Evolutionary conservation across 2,888 invertebrate species (phyloP), one percentile per base, ranked within the genome.

Genomic region (Desoria tigrina): DNA sequence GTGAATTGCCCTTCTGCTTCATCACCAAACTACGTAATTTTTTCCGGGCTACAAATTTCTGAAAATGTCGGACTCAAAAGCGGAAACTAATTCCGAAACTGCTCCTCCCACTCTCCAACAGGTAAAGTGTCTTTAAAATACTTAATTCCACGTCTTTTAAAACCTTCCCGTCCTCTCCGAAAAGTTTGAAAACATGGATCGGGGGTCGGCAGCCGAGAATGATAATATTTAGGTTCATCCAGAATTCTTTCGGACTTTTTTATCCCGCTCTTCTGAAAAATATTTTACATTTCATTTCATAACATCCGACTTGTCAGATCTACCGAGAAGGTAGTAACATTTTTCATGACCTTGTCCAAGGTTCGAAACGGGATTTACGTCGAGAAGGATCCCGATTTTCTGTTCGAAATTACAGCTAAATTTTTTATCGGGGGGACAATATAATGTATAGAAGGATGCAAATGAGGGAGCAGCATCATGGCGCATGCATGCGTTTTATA

Each of bases 31-130:
- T 51, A 14, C 51, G 16, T 21, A 24, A n/a, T 18, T 55, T 55
- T 28, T 55, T 51, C 51, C 51, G 32, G 24, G 11, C 16, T 27
- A n/a, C 14, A 55, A n/a, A 28, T 24, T 57, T 11, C 56, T 7
- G 18, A 68, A 62, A 60, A 72, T 72, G 72, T 69, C 72, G 24
- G 72, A 72, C 50, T 45, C 66, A 6, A 68, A 71, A 71, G 62
- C 66, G 65, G 71, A 71, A 60, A 72, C 66, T 11, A 72, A 69
- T 65, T 66, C 72, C 62, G 69, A 72, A 1, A 58, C 63, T 23
- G 37, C 63, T 23, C 27, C 37, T n/a, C 27, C 60, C 42, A 28
- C 60, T 45, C 26, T 45, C 7, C 18, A 60, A 49, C 60, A 64
- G 64, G 64, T 61, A 65, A 65, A 18, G 23, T 32, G 9, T 32